phyloP scores from a whole-genome alignment of 2,888 invertebrate species.

The Melinaea marsaeus region DNA sequence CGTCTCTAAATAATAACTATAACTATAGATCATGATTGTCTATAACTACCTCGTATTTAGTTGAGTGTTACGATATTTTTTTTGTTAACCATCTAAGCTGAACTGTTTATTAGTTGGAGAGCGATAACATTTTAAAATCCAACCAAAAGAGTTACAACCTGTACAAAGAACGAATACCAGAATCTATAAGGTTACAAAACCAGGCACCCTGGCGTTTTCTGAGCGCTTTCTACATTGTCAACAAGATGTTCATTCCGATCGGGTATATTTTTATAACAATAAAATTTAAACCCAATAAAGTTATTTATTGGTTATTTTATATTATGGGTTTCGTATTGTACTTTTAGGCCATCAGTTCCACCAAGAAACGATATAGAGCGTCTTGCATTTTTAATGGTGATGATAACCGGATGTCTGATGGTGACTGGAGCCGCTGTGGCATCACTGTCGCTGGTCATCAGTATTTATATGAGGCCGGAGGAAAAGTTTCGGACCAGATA shows the following conservation, averaged over 20 bases:
- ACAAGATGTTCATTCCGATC: slow-evolving; percentile 63
- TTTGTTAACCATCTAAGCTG: too few species aligned
- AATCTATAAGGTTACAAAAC: slow-evolving; percentile 11
- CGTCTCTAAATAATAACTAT: too few species aligned
- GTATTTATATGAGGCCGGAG: slow-evolving; percentile 59
- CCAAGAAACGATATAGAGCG: slow-evolving; percentile 53
- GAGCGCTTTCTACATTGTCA: slow-evolving; percentile 46
- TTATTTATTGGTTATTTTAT: background rate
- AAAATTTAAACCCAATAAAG: background rate
- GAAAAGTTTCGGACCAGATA: slow-evolving; percentile 58
- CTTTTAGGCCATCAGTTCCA: slow-evolving; percentile 43
- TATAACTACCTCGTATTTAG: too few species aligned
- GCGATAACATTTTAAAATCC: slow-evolving; percentile 10
- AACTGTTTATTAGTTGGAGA: slow-evolving; percentile 10
- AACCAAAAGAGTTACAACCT: slow-evolving; percentile 20
- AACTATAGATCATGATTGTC: too few species aligned
- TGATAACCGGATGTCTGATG: slow-evolving; percentile 52
- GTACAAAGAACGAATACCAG: slow-evolving; percentile 3
- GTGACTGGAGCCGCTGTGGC: slow-evolving; percentile 60
- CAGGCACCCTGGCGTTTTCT: slow-evolving; percentile 36
- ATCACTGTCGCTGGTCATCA: slow-evolving; percentile 55
- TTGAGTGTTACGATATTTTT: too few species aligned
- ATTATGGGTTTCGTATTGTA: background rate
- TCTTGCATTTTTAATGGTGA: slow-evolving; percentile 46
- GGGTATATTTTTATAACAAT: slow-evolving; percentile 41